A percentile compares a stretch with the other conserved stretches of the same genome.
These are phyloP conservation scores for Otocyon megalotis DNA, from an alignment of 2,113 vertebrate genomes.

Conservation along the genomic window DNA sequence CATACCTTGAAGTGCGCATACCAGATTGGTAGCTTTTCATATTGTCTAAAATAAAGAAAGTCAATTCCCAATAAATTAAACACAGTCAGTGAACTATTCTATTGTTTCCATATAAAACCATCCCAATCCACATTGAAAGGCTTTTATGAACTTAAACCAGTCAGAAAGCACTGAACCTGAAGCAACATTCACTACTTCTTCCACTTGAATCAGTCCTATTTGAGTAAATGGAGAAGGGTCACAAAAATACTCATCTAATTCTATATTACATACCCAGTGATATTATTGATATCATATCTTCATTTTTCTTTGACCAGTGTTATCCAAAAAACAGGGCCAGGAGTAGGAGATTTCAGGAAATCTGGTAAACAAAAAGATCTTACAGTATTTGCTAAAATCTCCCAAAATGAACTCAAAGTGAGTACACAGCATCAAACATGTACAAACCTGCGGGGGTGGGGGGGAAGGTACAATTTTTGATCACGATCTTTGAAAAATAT, in stretches of 20 bases:
- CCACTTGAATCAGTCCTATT: neutral
- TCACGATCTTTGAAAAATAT: neutral
- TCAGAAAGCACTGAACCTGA: slow-evolving; percentile 12
- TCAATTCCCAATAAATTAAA: neutral
- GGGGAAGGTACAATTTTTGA: neutral
- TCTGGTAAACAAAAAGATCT: neutral
- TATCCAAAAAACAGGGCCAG: neutral
- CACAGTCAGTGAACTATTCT: neutral
- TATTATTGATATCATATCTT: neutral
- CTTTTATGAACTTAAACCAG: slow-evolving; percentile 26
- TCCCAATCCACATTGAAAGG: neutral
- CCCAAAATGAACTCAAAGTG: neutral
- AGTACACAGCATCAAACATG: neutral
- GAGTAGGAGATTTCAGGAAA: neutral
- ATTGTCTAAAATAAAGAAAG: slow-evolving; percentile 7
- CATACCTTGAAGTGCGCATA: neutral
- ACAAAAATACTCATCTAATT: neutral
- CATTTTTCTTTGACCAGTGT: neutral
- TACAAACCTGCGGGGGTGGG: neutral
- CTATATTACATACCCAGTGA: neutral
- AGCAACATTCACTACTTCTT: neutral
- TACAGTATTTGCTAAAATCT: slow-evolving; percentile 1
- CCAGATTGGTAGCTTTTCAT: neutral
- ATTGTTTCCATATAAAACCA: neutral
- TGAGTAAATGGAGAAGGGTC: neutral